A percentile compares a stretch with the other conserved stretches of the same genome.
These are phyloP conservation scores for Protodeltote pygarga DNA, from an alignment of 2,888 invertebrate genomes.

Conservation along the genomic window DNA sequence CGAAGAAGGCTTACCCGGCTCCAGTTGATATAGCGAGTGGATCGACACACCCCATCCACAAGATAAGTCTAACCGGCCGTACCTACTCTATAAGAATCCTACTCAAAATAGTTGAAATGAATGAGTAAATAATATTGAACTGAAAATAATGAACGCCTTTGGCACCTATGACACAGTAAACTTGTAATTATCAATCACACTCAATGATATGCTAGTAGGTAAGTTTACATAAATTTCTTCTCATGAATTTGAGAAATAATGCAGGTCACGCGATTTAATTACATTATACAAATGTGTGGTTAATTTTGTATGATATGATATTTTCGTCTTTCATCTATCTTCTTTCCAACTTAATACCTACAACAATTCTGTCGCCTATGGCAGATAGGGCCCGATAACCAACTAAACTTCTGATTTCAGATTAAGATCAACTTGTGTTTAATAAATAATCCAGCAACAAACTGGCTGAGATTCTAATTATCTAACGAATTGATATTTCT, in stretches of 20 bases:
- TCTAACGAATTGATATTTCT: background rate
- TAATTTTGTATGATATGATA: background rate
- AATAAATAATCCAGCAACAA: slow-evolving; percentile 8
- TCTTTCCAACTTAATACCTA: background rate
- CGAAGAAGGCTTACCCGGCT: slow-evolving; percentile 65
- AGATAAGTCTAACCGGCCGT: slow-evolving; percentile 65
- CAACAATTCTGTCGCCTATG: background rate
- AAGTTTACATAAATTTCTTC: no score
- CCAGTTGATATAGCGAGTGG: slow-evolving; percentile 65
- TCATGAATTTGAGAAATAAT: no score
- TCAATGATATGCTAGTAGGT: background rate
- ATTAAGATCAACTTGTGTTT: slow-evolving; percentile 10
- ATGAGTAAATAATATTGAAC: no score
- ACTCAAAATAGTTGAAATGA: no score
- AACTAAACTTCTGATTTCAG: slow-evolving; percentile 44
- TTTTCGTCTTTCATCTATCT: background rate
- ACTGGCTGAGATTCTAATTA: slow-evolving; percentile 13
- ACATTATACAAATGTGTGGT: background rate
- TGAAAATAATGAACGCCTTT: no score
- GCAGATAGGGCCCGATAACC: slow-evolving; percentile 42
- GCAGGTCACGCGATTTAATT: no score
- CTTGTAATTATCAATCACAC: no score
- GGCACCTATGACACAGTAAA: no score
- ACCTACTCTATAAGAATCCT: slow-evolving; percentile 39
- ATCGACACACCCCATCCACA: slow-evolving; percentile 60